Conservation (phyloP, 1,140 invertebrate species). For the Sitodiplosis mosellana region DNA sequence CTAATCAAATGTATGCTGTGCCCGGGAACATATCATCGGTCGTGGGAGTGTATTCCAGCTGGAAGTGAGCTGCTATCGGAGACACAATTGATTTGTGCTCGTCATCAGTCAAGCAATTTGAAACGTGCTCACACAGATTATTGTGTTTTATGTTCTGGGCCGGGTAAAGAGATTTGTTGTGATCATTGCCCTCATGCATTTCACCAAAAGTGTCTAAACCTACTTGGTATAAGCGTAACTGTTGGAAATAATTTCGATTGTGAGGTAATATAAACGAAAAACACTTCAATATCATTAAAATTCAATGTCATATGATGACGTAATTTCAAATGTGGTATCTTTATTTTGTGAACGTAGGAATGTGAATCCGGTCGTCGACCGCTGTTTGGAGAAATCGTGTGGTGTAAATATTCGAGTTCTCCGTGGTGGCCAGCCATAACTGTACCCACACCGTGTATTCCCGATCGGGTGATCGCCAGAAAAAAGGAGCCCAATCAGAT, state of each 20-base stretch:
- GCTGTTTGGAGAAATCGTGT: too few relatives aligned
- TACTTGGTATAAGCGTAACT: too few relatives aligned
- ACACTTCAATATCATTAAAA: too few relatives aligned
- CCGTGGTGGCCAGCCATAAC: slow-evolving; percentile 90
- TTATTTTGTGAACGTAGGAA: too few relatives aligned
- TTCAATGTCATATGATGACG: too few relatives aligned
- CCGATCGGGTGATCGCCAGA: too few relatives aligned
- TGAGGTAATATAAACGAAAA: background rate
- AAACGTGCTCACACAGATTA: slow-evolving; percentile 57
- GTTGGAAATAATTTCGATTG: slow-evolving; percentile 32
- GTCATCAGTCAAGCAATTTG: slow-evolving; percentile 13
- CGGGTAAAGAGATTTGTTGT: slow-evolving; percentile 78
- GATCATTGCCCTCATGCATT: slow-evolving; percentile 85
- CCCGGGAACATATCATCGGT: slow-evolving; percentile 75
- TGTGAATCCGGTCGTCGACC: too few relatives aligned
- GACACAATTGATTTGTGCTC: too few relatives aligned
- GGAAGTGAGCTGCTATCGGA: too few relatives aligned
- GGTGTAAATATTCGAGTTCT: slow-evolving; percentile 76
- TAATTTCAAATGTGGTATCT: too few relatives aligned
- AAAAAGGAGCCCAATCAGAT: slow-evolving; percentile 68
- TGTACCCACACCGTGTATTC: slow-evolving; percentile 67
- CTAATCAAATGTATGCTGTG: slow-evolving; percentile 65
- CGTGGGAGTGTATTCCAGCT: slow-evolving; percentile 77
- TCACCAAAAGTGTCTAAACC: slow-evolving; percentile 68
- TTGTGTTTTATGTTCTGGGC: slow-evolving; percentile 30